Evolutionary conservation across 2,888 invertebrate species (phyloP).

Genomic region (Monochamus alternatus): DNA sequence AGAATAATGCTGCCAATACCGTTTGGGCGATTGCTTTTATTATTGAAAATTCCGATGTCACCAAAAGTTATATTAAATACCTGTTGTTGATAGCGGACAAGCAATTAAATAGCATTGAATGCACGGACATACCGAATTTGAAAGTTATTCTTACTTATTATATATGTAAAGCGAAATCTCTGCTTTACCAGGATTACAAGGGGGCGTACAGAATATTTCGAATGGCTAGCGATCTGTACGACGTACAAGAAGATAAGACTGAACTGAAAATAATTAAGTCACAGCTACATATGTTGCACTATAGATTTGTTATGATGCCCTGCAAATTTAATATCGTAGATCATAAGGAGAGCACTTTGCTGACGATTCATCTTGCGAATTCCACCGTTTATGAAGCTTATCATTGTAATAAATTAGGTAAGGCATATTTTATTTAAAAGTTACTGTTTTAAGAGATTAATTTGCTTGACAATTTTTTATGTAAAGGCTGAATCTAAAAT

Average conservation of each 20-base stretch:
- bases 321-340: constrained; percentile 38
- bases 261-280: constrained; percentile 50
- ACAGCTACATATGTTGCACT: constrained; percentile 52
- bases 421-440: not conserved
- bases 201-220: constrained; percentile 53
- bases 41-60: constrained; percentile 49
- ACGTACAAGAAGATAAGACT: constrained; percentile 35
- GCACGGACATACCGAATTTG: constrained; percentile 25
- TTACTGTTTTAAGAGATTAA: too few relatives aligned
- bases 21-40: constrained; percentile 57
- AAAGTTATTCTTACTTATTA: constrained; percentile 48
- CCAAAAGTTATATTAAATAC: constrained; percentile 46
- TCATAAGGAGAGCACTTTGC: constrained; percentile 41
- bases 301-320: constrained; percentile 47
- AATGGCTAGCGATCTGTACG: constrained; percentile 51
- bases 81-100: constrained; percentile 47
- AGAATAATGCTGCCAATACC: constrained; percentile 48
- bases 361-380: constrained; percentile 49
- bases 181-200: constrained; percentile 43
- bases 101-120: constrained; percentile 39
- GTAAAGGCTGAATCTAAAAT: too few relatives aligned
- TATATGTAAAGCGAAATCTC: constrained; percentile 51
- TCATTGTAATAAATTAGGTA: constrained; percentile 32
- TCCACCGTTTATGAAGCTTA: constrained; percentile 42
- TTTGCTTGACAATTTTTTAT: too few relatives aligned